phyloP scores from a whole-genome alignment of 2,888 invertebrate genomes.

The Erynnis tages region DNA sequence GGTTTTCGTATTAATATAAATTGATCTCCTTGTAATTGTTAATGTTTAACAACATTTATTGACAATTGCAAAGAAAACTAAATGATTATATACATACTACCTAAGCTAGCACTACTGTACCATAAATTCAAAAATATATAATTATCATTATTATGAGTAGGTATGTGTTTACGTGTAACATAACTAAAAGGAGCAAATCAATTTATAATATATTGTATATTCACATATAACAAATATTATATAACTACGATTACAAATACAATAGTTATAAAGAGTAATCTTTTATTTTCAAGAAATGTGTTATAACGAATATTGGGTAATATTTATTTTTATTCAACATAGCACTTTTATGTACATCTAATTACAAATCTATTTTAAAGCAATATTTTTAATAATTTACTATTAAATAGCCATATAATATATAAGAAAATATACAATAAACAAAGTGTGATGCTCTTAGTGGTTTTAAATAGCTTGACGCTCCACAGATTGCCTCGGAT shows the following conservation, averaged over 20 bases:
- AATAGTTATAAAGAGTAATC: background rate
- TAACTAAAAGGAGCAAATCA: too few relatives aligned
- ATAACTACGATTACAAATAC: too few relatives aligned
- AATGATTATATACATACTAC: too few relatives aligned
- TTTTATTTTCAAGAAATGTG: background rate
- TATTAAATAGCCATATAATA: slow-evolving; percentile 9
- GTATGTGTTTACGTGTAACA: too few relatives aligned
- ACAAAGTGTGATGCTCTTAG: slow-evolving; percentile 5
- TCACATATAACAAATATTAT: too few relatives aligned
- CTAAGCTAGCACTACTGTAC: too few relatives aligned
- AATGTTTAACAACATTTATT: background rate
- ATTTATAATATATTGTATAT: too few relatives aligned
- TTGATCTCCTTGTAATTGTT: background rate
- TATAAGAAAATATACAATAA: slow-evolving; percentile 4
- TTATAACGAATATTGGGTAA: background rate
- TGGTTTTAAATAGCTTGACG: background rate
- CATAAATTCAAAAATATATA: too few relatives aligned
- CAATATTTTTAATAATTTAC: slow-evolving; percentile 5
- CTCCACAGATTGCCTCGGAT: too few relatives aligned
- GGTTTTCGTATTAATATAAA: background rate
- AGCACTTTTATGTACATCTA: slow-evolving; percentile 6
- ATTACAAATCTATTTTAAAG: background rate
- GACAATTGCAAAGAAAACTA: too few relatives aligned
- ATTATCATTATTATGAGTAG: too few relatives aligned
- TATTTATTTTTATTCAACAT: background rate